Conservation (phyloP, 2,888 invertebrate species). For the Cephus spinipes region DNA sequence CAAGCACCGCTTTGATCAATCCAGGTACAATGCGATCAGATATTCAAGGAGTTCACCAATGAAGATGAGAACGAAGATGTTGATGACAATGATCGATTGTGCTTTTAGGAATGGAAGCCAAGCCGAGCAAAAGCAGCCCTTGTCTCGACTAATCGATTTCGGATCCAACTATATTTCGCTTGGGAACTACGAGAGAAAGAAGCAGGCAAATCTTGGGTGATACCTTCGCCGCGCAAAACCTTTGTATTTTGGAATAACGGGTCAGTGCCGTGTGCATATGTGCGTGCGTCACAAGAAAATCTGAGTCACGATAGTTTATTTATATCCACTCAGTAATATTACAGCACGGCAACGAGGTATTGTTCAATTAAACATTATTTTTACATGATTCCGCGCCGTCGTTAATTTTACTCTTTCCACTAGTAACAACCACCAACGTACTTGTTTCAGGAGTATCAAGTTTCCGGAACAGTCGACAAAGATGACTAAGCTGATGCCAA, state of each 20-base stretch:
- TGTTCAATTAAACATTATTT: constrained; percentile 23
- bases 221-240: background rate
- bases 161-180: background rate
- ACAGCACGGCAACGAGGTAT: constrained; percentile 17
- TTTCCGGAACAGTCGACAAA: background rate
- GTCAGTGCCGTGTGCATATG: constrained; percentile 11
- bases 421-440: background rate
- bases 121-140: background rate
- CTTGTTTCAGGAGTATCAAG: background rate
- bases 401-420: background rate
- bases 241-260: constrained; percentile 10
- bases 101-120: background rate
- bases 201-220: background rate
- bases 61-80: background rate
- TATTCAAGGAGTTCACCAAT: background rate
- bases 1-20: constrained; percentile 56
- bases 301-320: constrained; percentile 30
- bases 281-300: constrained; percentile 18
- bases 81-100: background rate
- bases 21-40: background rate
- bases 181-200: background rate
- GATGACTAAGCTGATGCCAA: background rate
- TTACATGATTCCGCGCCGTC: constrained; percentile 1
- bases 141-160: background rate
- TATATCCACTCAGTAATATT: constrained; percentile 24